Conservation (phyloP, 1,140 invertebrate species). For the Diploscapter pachys region DNA sequence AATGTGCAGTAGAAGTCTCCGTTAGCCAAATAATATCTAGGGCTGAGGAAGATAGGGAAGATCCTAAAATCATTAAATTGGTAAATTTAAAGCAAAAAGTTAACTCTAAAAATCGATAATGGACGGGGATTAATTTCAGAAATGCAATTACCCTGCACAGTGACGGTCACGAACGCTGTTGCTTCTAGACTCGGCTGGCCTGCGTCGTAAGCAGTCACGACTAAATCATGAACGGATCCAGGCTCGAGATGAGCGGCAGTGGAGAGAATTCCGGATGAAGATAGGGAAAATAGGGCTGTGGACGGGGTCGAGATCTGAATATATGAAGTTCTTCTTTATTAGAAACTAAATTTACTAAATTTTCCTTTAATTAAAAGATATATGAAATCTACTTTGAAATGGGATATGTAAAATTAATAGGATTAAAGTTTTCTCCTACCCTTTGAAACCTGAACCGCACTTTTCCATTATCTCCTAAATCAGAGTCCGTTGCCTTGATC, state of each 20-base stretch:
- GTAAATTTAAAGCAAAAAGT: background rate
- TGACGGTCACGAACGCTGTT: slow-evolving; percentile 85
- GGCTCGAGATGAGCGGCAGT: slow-evolving; percentile 17
- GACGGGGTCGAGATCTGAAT: slow-evolving; percentile 14
- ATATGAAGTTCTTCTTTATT: too few species aligned
- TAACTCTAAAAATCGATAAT: background rate
- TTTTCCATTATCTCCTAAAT: slow-evolving; percentile 78
- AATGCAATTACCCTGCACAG: slow-evolving; percentile 64
- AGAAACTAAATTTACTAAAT: too few species aligned
- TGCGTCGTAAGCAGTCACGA: slow-evolving; percentile 82
- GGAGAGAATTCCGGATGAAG: slow-evolving; percentile 20
- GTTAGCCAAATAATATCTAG: slow-evolving; percentile 49
- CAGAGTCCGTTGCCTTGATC: slow-evolving; percentile 80
- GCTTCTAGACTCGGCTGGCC: slow-evolving; percentile 62
- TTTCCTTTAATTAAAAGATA: too few species aligned
- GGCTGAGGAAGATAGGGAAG: too few species aligned
- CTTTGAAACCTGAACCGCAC: slow-evolving; percentile 78
- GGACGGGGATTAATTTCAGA: too few species aligned
- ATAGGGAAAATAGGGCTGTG: slow-evolving; percentile 13
- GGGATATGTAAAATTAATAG: too few species aligned
- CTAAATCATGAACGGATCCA: slow-evolving; percentile 72
- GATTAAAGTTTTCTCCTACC: slow-evolving; percentile 21
- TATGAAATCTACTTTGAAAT: too few species aligned
- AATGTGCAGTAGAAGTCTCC: slow-evolving; percentile 43
- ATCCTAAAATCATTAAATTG: too few species aligned